A percentile compares a stretch with the other conserved stretches of the same genome.
Evolutionary conservation across 2,888 invertebrate genomes (phyloP).

Genomic region (Ectropis crepuscularia): DNA sequence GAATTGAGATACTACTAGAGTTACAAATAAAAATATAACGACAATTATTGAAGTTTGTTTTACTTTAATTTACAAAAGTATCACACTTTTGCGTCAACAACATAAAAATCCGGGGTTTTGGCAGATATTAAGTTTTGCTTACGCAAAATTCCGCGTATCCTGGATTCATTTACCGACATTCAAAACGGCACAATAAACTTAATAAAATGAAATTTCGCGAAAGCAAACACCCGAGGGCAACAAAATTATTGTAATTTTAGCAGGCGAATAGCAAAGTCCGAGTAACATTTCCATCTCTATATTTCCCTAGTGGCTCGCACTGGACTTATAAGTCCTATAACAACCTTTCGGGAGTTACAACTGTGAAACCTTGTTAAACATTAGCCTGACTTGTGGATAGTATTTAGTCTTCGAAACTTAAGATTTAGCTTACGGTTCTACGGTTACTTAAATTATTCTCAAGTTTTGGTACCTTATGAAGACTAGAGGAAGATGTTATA

Average conservation of each 20-base stretch:
- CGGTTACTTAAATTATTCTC: slow-evolving; percentile 26
- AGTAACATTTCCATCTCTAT: slow-evolving; percentile 66
- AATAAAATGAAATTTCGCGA: slow-evolving; percentile 33
- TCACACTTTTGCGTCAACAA: too few relatives aligned
- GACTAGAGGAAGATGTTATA: too few relatives aligned
- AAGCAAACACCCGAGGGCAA: slow-evolving; percentile 40
- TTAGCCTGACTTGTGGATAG: slow-evolving; percentile 59
- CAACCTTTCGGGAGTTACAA: slow-evolving; percentile 65
- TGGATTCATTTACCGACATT: slow-evolving; percentile 1
- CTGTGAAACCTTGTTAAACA: slow-evolving; percentile 62
- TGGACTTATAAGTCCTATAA: slow-evolving; percentile 57
- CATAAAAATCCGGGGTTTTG: neutral
- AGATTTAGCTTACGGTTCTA: slow-evolving; percentile 53
- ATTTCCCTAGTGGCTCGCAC: slow-evolving; percentile 67
- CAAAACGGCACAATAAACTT: slow-evolving; percentile 18
- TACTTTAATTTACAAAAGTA: too few relatives aligned
- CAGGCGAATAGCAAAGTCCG: slow-evolving; percentile 54
- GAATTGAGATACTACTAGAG: too few relatives aligned
- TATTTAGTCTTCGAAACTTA: slow-evolving; percentile 66
- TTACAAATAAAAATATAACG: too few relatives aligned
- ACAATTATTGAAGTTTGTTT: too few relatives aligned
- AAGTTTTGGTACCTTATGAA: too few relatives aligned
- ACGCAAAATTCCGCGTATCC: neutral
- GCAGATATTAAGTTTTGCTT: neutral
- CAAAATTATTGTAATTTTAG: slow-evolving; percentile 54